These are phyloP conservation scores for Marisa cornuarietis DNA, from an alignment of 1,140 invertebrate genomes.

Conservation along the genomic window DNA sequence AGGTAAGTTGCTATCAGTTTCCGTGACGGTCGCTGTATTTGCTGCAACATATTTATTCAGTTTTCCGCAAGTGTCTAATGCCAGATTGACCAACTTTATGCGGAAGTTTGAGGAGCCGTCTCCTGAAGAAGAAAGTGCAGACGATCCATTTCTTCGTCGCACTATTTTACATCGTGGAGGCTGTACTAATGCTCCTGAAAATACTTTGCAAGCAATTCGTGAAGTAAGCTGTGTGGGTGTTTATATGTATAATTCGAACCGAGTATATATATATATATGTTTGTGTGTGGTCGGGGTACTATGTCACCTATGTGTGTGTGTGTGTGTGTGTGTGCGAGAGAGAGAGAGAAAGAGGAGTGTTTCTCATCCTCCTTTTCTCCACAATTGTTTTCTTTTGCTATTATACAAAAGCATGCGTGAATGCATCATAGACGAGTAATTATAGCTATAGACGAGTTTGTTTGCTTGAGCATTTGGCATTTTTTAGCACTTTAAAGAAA, in stretches of 20 bases:
- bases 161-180: slow-evolving; percentile 76
- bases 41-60: background rate
- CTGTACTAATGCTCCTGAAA: slow-evolving; percentile 78
- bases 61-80: slow-evolving; percentile 1
- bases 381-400: too few relatives aligned
- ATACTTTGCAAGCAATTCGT: slow-evolving; percentile 76
- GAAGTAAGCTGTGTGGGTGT: slow-evolving; percentile 67
- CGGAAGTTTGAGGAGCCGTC: background rate
- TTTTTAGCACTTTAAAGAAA: too few relatives aligned
- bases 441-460: too few relatives aligned
- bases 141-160: background rate
- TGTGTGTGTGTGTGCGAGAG: too few relatives aligned
- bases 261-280: too few relatives aligned
- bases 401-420: background rate
- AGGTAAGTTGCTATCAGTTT: background rate
- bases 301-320: too few relatives aligned
- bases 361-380: too few relatives aligned
- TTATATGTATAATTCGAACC: too few relatives aligned
- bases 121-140: background rate
- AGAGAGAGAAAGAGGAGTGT: too few relatives aligned
- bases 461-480: too few relatives aligned
- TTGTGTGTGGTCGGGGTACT: too few relatives aligned
- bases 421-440: too few relatives aligned
- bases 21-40: background rate
- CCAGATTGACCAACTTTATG: background rate